Base-by-base conservation (phyloP, 37 sponge, comb jelly and placozoan species). In the Eunapius fragilis region DNA sequence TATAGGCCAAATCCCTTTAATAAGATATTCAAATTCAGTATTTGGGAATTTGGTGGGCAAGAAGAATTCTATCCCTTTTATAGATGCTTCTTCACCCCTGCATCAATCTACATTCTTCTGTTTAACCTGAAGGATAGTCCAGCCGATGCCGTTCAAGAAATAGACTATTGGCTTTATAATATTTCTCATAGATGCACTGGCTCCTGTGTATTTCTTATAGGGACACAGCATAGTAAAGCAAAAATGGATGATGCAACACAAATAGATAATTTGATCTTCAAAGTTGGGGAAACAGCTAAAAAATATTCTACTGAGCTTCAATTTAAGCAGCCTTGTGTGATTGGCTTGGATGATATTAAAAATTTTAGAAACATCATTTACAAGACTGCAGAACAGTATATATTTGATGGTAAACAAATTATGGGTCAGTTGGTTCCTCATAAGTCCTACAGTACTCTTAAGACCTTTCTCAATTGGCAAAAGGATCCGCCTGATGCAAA, bases 1-100 rank as follows among this genome's bases (percentile, higher is more conserved):
- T 85, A 80, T 31, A 27, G 74, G 9, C 82, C 78, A 19, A 28
- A 30, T 34, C n/a, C 33, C 22, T 75, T 68, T 45, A 76, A 74
- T 22, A 31, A 81, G 38, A 69, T 32, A 19, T 85, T 96, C 72
- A 71, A 89, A 22, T 96, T 92, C 82, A 89, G 83, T 58, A 90
- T 92, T 37, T 96, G 96, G 96, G 96, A 96, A 71, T 92, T 94
- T 75, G 94, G 88, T 0, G 94, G 94, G 0, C 91, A 90, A 70
- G 80, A 90, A 72, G 94, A 89, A 86, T 93, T 89, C 68, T 89
- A 93, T 72, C 87, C 94, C 25, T 80, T 87, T 27, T 88, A 94
- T 71, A 92, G 91, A 75, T 95, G 95, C 37, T 92, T 95, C 77
- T 47, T 95, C 38, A 82, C 95, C 2, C 30, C 82, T 7, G 84